phyloP scores from a whole-genome alignment of 2,113 vertebrate species.

The Microcebus lehilahytsara region DNA sequence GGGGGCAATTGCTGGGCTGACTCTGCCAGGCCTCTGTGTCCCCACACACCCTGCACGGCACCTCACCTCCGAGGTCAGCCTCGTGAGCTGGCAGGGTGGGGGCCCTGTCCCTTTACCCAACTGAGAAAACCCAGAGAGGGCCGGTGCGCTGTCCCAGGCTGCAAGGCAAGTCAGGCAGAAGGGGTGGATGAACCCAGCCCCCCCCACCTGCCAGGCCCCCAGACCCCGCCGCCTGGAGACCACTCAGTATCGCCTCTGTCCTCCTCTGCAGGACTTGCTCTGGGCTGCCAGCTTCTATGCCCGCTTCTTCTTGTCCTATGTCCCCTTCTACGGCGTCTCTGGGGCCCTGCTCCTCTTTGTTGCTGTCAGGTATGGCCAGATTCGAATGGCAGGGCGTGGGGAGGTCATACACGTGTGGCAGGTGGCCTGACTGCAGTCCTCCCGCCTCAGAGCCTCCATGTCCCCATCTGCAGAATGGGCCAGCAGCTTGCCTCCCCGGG shows the following conservation, averaged over 20 bases:
- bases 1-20: not conserved
- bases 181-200: not conserved
- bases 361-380: constrained; percentile 88
- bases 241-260: not conserved
- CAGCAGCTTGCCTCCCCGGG: not conserved
- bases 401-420: not conserved
- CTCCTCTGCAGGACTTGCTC: constrained; percentile 87
- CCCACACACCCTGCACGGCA: no score
- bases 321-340: constrained; percentile 89
- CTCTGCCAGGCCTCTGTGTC: not conserved
- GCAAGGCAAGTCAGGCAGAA: not conserved
- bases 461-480: not conserved
- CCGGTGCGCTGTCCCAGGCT: not conserved
- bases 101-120: not conserved
- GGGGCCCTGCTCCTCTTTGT: constrained; percentile 89
- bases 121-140: not conserved
- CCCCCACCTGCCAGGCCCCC: not conserved
- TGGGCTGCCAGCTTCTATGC: constrained; percentile 93
- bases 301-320: constrained; percentile 89
- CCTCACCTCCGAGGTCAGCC: not conserved
- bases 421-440: not conserved
- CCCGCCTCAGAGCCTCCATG: fast-evolving
- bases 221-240: not conserved
- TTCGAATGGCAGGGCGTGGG: fast-evolving
- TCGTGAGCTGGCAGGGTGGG: not conserved